A percentile compares a stretch with the other conserved stretches of the same genome.
phyloP scores from a whole-genome alignment of 2,797 vertebrate species.

The Cirrhinus mrigala region DNA sequence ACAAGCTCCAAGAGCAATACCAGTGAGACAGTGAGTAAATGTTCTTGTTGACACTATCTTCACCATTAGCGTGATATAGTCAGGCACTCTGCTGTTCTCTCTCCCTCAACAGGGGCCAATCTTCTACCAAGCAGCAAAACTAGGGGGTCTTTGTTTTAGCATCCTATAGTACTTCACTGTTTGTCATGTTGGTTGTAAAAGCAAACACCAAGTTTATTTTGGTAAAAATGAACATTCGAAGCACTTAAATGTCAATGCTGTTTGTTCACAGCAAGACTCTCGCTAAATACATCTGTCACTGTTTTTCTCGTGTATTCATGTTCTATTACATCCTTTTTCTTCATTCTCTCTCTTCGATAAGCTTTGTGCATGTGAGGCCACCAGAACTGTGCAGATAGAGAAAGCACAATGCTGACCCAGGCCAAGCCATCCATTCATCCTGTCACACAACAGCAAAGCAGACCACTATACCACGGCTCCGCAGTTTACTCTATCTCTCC shows the following conservation, averaged over 20 bases:
- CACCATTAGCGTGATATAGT: conserved; percentile 36
- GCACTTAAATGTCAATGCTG: neutral
- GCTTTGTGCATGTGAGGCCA: conserved; percentile 17
- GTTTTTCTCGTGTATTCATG: neutral
- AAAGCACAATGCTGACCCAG: conserved; percentile 47
- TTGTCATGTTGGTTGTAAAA: neutral
- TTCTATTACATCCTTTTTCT: neutral
- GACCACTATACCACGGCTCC: conserved; percentile 33
- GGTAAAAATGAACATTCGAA: neutral
- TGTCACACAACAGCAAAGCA: conserved; percentile 31
- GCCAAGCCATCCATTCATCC: conserved; percentile 40
- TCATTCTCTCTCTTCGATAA: conserved; percentile 28
- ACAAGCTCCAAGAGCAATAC: conserved; percentile 28
- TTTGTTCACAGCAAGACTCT: neutral
- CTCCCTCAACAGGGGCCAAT: neutral
- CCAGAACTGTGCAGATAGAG: conserved; percentile 38
- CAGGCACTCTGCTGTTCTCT: neutral
- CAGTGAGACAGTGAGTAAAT: conserved; percentile 32
- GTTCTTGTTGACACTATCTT: conserved; percentile 38
- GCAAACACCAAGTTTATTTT: neutral
- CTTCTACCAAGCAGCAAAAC: neutral
- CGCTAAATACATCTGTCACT: conserved; percentile 25
- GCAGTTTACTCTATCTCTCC: conserved; percentile 33
- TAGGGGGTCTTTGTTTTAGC: neutral
- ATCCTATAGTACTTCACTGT: neutral